Base-by-base conservation (phyloP, 1,140 invertebrate species). In the Heliconius nattereri region DNA sequence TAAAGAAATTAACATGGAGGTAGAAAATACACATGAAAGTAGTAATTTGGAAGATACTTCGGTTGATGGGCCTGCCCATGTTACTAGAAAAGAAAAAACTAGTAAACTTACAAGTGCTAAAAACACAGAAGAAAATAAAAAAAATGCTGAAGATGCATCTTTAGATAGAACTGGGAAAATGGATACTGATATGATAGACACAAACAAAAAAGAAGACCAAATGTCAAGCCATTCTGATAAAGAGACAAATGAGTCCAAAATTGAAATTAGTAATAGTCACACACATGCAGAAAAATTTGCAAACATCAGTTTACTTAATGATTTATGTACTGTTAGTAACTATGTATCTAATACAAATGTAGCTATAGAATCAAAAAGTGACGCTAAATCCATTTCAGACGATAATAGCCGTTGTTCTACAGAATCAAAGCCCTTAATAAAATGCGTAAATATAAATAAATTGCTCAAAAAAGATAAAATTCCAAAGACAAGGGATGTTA, bases 371-470 rank as follows among this genome's bases (percentile, higher is more conserved):
- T 60, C n/a, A 66, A 66, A 26, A 13, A 29, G 3, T 26, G 54
- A 37, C 45, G 40, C 71, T 57, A 73, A 73, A 71, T 19, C 52
- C 26, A 75, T 1, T 70, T 37, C 60, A 49, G 66, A 86, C 75
- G 80, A 84, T 32, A 78, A 49, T 73, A 80, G 66, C 49, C 23
- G 66, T 40, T 54, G 71, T 49, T 84, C 78, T 26, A 40, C 66
- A 29, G n/a, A 77, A 23, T 78, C 80, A 54, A 90, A 82, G 81
- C 85, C 90, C 20, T 81, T 87, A 8, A 87, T 94, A 45, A 92
- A 91, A 86, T 94, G 91, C 89, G 90, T 94, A 37, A 91, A 85
- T 84, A 82, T 94, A 37, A 86, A 78, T 79, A 93, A 91, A 81
- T 81, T 94, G 83, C 81, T 94, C 8, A 89, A 88, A 82, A 85